Conservation (phyloP, 2,113 vertebrate species). For the Crypturellus undulatus region DNA sequence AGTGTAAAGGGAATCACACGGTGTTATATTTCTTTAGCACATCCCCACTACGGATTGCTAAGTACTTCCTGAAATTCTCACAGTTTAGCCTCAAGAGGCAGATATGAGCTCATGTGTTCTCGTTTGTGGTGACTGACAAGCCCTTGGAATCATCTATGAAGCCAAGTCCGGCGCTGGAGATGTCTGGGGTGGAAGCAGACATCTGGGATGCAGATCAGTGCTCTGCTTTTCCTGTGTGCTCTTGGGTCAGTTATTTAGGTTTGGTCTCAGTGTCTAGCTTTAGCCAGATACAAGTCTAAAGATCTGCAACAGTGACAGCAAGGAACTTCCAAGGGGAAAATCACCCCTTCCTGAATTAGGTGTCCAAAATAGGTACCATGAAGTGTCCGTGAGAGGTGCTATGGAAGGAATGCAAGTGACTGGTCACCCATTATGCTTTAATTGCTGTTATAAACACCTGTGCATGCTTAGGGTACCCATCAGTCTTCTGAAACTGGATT, state of each 20-base stretch:
- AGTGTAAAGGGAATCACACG: background rate
- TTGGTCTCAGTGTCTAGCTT: background rate
- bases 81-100: background rate
- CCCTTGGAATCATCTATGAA: background rate
- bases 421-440: background rate
- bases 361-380: background rate
- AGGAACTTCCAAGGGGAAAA: background rate
- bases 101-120: background rate
- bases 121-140: background rate
- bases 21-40: background rate
- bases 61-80: background rate
- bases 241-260: background rate
- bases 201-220: background rate
- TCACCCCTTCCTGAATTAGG: background rate
- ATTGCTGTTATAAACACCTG: background rate
- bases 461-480: background rate
- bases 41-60: background rate
- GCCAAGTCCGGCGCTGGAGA: background rate
- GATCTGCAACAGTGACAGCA: background rate
- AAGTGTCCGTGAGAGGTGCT: background rate
- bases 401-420: background rate
- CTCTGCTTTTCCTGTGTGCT: background rate
- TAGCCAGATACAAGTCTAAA: rapidly evolving
- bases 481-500: background rate
- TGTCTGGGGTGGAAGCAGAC: background rate